These are phyloP conservation scores for Deroplatys truncata DNA, from an alignment of 2,888 invertebrate genomes.

Conservation along the genomic window DNA sequence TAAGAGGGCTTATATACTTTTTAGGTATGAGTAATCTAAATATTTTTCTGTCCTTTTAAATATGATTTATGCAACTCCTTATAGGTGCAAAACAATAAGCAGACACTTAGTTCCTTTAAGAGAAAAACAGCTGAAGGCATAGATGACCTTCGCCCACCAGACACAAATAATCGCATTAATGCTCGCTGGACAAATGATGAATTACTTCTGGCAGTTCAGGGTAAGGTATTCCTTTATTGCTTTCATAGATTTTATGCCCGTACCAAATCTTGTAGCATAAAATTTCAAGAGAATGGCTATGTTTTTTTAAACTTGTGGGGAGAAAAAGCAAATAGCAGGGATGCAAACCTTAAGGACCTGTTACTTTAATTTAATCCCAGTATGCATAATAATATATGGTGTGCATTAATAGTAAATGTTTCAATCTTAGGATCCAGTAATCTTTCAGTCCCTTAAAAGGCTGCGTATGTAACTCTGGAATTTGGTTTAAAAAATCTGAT, in stretches of 20 bases:
- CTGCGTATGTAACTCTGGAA: too few relatives aligned
- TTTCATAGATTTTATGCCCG: too few relatives aligned
- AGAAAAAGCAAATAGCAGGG: too few relatives aligned
- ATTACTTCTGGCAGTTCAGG: slow-evolving; percentile 83
- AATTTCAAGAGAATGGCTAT: not conserved
- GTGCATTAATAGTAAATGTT: too few relatives aligned
- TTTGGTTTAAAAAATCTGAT: too few relatives aligned
- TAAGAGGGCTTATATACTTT: too few relatives aligned
- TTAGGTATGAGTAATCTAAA: too few relatives aligned
- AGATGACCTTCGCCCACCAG: slow-evolving; percentile 60
- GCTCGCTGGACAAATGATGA: slow-evolving; percentile 93
- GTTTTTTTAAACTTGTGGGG: not conserved
- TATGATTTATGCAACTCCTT: slow-evolving; percentile 36
- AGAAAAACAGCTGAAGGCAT: slow-evolving; percentile 64
- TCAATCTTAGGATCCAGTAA: too few relatives aligned
- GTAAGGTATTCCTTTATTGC: slow-evolving; percentile 62
- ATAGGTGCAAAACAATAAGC: slow-evolving; percentile 93
- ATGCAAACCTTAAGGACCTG: too few relatives aligned
- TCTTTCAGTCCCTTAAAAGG: too few relatives aligned
- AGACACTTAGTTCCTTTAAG: slow-evolving; percentile 81
- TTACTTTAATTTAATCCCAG: too few relatives aligned
- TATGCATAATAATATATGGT: too few relatives aligned
- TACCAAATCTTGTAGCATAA: not conserved
- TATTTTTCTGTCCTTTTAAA: not conserved
- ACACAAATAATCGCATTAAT: slow-evolving; percentile 68